Evolutionary conservation across 2,888 invertebrate species (phyloP).

Genomic region (Acleris cristana): DNA sequence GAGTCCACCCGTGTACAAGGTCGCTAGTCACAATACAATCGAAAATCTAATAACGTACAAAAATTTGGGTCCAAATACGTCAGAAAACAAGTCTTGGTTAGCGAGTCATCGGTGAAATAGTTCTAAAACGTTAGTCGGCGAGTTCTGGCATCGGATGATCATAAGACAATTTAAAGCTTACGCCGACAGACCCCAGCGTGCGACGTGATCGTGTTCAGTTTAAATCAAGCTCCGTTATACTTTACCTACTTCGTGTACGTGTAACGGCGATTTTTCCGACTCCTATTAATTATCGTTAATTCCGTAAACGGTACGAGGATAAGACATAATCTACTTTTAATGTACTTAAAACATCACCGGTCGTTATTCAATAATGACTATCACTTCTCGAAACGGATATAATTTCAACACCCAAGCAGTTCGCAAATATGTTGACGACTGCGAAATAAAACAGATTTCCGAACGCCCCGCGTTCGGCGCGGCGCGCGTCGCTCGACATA

Average conservation of each 20-base stretch:
- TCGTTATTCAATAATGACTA: slow-evolving; percentile 40
- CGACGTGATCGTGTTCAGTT: neutral
- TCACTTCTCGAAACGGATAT: slow-evolving; percentile 20
- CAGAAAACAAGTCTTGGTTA: slow-evolving; percentile 47
- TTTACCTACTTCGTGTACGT: too few species aligned
- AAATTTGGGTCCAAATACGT: slow-evolving; percentile 52
- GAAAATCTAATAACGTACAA: slow-evolving; percentile 54
- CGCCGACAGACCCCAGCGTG: slow-evolving; percentile 40
- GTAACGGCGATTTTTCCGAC: neutral
- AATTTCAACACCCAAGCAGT: slow-evolving; percentile 8
- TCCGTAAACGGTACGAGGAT: slow-evolving; percentile 34
- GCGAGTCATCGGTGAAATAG: slow-evolving; percentile 45
- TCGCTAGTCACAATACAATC: slow-evolving; percentile 22
- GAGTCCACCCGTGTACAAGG: slow-evolving; percentile 26
- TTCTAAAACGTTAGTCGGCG: slow-evolving; percentile 47
- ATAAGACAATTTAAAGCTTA: slow-evolving; percentile 49
- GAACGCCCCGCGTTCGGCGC: neutral
- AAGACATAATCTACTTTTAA: slow-evolving; percentile 41
- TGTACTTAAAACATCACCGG: slow-evolving; percentile 51
- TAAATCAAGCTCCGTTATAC: neutral
- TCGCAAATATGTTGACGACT: neutral
- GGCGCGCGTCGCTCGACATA: slow-evolving; percentile 6
- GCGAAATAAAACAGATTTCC: slow-evolving; percentile 17
- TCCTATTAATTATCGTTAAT: slow-evolving; percentile 25
- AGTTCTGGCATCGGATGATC: slow-evolving; percentile 42